Evolutionary conservation across 1,140 invertebrate genomes (phyloP), one percentile per base, ranked within the genome.

Genomic region (Platyura marginata): DNA sequence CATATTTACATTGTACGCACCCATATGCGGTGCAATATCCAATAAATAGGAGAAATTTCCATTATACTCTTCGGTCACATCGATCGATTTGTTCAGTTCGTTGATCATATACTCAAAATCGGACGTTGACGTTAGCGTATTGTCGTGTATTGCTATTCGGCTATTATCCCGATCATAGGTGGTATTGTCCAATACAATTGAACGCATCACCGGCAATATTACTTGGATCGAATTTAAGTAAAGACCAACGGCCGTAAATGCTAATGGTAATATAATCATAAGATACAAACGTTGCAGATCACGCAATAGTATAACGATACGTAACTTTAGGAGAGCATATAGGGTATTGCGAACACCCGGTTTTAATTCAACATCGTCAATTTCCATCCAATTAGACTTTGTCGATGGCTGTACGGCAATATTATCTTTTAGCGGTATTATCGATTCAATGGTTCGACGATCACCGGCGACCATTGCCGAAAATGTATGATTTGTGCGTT

Each of bases 191-290:
- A 80, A 54, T 46, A 62, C 63, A 18, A 79, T 59, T 9, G 74
- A 72, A 47, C 71, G 70, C 67, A 74, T 71, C 43, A 67, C 70
- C 37, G 68, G 65, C 45, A 76, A 70, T 19, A 70, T 66, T 3
- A 68, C 71, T 47, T 76, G 70, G 38, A 72, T 68, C 11, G 73
- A 78, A 46, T 77, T 74, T 37, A 81, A 59, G 50, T 77, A 78
- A 5, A 81, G 65, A 18, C 77, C 77, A 6, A 79, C 55, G 0
- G 71, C 74, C 34, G 76, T 72, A 33, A 79, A 69, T 21, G 74
- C 65, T 50, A 73, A 50, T 1, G 60, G 67, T 45, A 61, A 53
- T 11, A 61, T 45, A 21, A 64, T 55, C 57, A 63, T 63, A 43
- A 64, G 63, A 49, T 59, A 68, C 37, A 62, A 48, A 32, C 62